phyloP scores from a whole-genome alignment of 2,113 vertebrate species.

The Globicephala melas region DNA sequence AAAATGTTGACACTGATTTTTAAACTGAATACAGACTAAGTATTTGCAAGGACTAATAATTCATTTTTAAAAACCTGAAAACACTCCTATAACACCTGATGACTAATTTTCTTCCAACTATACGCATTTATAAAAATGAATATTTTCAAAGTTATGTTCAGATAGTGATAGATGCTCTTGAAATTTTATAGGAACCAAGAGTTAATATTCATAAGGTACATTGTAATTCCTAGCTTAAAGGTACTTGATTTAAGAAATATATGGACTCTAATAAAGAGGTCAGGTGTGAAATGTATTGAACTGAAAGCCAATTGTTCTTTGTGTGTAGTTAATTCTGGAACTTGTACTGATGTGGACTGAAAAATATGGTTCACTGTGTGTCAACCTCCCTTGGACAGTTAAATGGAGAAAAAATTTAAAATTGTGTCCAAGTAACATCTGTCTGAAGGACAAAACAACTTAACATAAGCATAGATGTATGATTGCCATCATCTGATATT shows the following conservation, averaged over 20 bases:
- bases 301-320: not conserved
- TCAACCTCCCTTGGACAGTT: not conserved
- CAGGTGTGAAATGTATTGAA: conserved; percentile 16
- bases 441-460: not conserved
- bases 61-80: not conserved
- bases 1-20: not conserved
- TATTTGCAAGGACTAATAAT: conserved; percentile 18
- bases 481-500: not conserved
- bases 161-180: not conserved
- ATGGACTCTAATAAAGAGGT: conserved; percentile 41
- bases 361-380: not conserved
- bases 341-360: not conserved
- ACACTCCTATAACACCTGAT: not conserved
- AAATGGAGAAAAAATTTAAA: not conserved
- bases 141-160: not conserved
- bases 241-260: conserved; percentile 18
- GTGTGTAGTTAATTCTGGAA: not conserved
- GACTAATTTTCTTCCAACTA: not conserved
- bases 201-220: conserved; percentile 15
- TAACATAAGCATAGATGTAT: not conserved
- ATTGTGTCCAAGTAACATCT: not conserved
- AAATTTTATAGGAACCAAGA: not conserved
- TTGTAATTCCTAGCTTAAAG: not conserved
- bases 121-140: not conserved
- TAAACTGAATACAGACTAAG: not conserved